A percentile compares a stretch with the other conserved stretches of the same genome.
phyloP scores from a whole-genome alignment of 2,888 invertebrate genomes.

The Pteria penguin region DNA sequence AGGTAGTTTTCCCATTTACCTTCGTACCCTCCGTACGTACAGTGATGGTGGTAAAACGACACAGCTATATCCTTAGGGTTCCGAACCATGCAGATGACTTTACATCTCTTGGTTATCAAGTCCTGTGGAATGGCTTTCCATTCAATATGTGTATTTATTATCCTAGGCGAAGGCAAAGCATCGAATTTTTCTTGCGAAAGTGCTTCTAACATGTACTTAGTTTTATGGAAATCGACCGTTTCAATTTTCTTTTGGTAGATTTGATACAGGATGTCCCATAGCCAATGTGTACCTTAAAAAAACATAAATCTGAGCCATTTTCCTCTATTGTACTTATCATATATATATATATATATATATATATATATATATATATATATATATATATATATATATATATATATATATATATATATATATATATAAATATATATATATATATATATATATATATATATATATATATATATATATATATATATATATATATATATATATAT shows the following conservation, averaged over 20 bases:
- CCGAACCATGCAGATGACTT: conserved; percentile 15
- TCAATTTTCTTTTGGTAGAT: neutral
- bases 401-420: too few species aligned
- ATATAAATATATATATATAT: too few species aligned
- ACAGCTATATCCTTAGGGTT: conserved; percentile 33
- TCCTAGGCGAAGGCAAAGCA: neutral
- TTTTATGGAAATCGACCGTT: neutral
- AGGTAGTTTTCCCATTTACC: conserved; percentile 14
- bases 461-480: too few species aligned
- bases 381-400: too few species aligned
- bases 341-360: too few species aligned
- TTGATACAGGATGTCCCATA: conserved; percentile 4
- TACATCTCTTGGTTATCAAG: conserved; percentile 9
- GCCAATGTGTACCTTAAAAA: conserved; percentile 14
- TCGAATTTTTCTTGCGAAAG: neutral
- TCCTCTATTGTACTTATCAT: too few species aligned
- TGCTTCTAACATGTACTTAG: conserved; percentile 5
- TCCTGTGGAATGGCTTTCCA: neutral
- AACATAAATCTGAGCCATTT: too few species aligned
- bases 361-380: too few species aligned
- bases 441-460: too few species aligned
- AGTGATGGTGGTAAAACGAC: conserved; percentile 24
- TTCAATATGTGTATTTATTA: conserved; percentile 2
- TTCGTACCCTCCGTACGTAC: neutral
- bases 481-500: too few species aligned